Evolutionary conservation across 64 coral and sea anemone species (phyloP).

Genomic region (Pocillopora verrucosa): DNA sequence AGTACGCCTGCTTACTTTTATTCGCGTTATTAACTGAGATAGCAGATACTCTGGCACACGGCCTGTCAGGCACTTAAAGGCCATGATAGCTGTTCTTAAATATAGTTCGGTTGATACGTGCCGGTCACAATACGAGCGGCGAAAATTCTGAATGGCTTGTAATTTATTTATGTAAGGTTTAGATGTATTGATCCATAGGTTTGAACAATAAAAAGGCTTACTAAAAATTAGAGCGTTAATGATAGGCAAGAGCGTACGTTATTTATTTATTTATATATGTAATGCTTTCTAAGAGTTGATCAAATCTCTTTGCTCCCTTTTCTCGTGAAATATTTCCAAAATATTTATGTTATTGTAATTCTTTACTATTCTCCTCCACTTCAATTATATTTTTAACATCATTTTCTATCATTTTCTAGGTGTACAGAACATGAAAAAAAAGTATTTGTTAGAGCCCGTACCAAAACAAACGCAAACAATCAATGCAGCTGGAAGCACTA

Average conservation of each 20-base stretch:
- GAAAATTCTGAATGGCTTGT: too few relatives aligned
- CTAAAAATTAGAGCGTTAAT: too few relatives aligned
- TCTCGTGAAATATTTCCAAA: not conserved
- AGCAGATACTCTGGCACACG: not conserved
- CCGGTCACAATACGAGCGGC: too few relatives aligned
- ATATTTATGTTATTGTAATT: not conserved
- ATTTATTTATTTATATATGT: too few relatives aligned
- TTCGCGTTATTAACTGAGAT: not conserved
- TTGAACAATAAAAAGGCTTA: too few relatives aligned
- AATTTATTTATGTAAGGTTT: too few relatives aligned
- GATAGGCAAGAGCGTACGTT: too few relatives aligned
- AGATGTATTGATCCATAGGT: too few relatives aligned
- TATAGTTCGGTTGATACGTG: too few relatives aligned
- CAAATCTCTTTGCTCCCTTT: too few relatives aligned
- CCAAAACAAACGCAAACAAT: not conserved
- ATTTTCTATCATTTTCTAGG: not conserved
- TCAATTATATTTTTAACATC: too few relatives aligned
- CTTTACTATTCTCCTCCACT: not conserved
- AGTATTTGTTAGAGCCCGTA: not conserved
- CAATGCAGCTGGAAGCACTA: not conserved
- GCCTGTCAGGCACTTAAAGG: conserved; percentile 6
- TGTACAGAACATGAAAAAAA: not conserved
- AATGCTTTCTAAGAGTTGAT: too few relatives aligned
- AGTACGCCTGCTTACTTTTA: not conserved
- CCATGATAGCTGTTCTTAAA: not conserved